Evolutionary conservation across 2,888 invertebrate species (phyloP).

Genomic region (Calameuta idolon): DNA sequence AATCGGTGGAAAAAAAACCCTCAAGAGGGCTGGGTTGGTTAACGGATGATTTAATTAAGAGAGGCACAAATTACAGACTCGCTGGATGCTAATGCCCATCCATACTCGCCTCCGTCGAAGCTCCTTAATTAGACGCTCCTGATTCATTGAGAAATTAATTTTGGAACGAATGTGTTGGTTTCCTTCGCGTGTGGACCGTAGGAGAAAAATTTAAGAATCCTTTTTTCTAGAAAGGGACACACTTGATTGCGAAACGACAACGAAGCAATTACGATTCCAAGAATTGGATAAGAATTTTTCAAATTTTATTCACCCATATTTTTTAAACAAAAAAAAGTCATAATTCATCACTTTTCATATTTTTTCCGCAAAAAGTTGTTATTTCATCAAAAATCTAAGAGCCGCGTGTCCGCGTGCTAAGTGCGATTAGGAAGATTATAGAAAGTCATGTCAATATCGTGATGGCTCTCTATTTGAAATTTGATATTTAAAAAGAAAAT

Average conservation of each 20-base stretch:
- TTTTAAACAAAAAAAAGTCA: not conserved
- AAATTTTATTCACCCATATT: not conserved
- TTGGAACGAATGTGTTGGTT: conserved; percentile 28
- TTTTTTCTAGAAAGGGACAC: not conserved
- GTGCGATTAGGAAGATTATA: not conserved
- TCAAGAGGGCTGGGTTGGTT: conserved; percentile 53
- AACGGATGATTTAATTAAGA: conserved; percentile 68
- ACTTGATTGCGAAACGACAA: not conserved
- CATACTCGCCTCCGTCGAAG: conserved; percentile 58
- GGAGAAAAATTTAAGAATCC: not conserved
- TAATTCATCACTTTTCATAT: not conserved
- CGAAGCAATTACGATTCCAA: not conserved
- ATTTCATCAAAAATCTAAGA: not conserved
- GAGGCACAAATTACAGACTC: conserved; percentile 67
- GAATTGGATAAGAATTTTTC: not conserved
- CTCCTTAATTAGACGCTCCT: conserved; percentile 63
- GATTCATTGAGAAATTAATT: conserved; percentile 60
- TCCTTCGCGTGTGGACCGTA: not conserved
- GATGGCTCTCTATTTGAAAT: not conserved
- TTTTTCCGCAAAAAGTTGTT: not conserved
- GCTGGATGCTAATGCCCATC: conserved; percentile 65
- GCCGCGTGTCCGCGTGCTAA: not conserved
- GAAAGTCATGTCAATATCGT: not conserved
- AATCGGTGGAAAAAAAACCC: conserved; percentile 26
- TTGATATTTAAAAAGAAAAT: not conserved